Evolutionary conservation across 2,113 vertebrate species (phyloP).

Genomic region (Dipodomys stephensi): DNA sequence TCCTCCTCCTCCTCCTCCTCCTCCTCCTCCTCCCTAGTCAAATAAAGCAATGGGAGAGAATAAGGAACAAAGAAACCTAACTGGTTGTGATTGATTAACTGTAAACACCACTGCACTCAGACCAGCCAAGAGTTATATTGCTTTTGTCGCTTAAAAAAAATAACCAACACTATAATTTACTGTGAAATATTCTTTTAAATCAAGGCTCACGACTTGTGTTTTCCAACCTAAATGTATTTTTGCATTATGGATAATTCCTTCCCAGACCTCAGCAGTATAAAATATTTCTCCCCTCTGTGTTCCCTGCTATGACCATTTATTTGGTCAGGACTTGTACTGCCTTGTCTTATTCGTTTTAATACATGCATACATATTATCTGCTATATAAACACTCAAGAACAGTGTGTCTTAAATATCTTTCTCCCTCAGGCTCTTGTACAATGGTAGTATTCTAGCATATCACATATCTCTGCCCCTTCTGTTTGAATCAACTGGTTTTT

Average conservation of each 20-base stretch:
- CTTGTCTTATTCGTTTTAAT: not conserved
- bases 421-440: not conserved
- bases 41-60: constrained; percentile 87
- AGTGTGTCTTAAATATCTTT: not conserved
- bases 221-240: constrained; percentile 11
- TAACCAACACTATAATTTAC: constrained; percentile 15
- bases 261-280: not conserved
- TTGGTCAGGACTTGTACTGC: not conserved
- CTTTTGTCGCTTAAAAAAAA: not conserved
- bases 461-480: not conserved
- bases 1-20: constrained; percentile 69
- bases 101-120: constrained; percentile 86
- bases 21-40: constrained; percentile 81
- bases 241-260: constrained; percentile 1
- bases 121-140: constrained; percentile 80
- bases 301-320: not conserved
- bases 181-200: constrained; percentile 46
- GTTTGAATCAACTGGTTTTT: constrained; percentile 26
- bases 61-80: constrained; percentile 90
- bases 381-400: not conserved
- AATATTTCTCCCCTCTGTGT: not conserved
- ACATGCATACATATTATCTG: not conserved
- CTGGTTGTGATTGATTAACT: constrained; percentile 89
- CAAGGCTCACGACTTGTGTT: not conserved
- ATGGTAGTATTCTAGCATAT: not conserved